A percentile compares a stretch with the other conserved stretches of the same genome.
phyloP scores from a whole-genome alignment of 2,797 vertebrate genomes.

The Acipenser oxyrinchus region DNA sequence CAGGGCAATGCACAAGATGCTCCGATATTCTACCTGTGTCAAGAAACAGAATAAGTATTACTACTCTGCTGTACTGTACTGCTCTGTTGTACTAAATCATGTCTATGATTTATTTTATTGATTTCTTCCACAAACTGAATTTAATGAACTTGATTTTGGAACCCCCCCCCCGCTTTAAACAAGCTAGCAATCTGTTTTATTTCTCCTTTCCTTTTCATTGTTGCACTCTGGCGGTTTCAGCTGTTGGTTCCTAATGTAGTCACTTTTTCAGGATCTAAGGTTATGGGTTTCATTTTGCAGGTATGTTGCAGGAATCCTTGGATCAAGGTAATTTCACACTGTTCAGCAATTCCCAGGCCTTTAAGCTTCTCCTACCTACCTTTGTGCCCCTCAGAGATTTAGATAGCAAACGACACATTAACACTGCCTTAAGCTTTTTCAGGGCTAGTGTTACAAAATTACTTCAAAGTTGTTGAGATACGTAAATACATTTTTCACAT shows the following conservation, averaged over 20 bases:
- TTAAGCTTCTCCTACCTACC: slow-evolving; percentile 66
- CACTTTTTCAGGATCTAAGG: slow-evolving; percentile 46
- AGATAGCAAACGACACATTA: slow-evolving; percentile 64
- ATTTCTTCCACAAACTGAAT: too few species aligned
- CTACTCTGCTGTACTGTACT: too few species aligned
- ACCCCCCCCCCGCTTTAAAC: too few species aligned
- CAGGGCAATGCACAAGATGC: too few species aligned
- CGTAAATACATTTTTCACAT: slow-evolving; percentile 52
- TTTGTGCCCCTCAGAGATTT: slow-evolving; percentile 56
- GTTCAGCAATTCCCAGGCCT: slow-evolving; percentile 70
- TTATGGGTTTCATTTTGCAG: slow-evolving; percentile 71
- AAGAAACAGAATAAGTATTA: too few species aligned
- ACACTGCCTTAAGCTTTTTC: slow-evolving; percentile 42
- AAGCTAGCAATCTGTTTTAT: too few species aligned
- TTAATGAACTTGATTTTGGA: too few species aligned
- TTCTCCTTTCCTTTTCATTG: slow-evolving; percentile 20
- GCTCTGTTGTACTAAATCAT: too few species aligned
- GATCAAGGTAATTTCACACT: slow-evolving; percentile 77
- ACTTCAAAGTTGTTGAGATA: slow-evolving; percentile 47
- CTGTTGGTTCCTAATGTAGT: slow-evolving; percentile 47
- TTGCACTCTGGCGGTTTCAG: slow-evolving; percentile 38
- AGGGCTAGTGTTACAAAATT: slow-evolving; percentile 33
- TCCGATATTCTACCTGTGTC: too few species aligned
- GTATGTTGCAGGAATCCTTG: slow-evolving; percentile 73
- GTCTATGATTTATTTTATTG: too few species aligned